Base-by-base conservation (phyloP, 1,140 invertebrate species). In the Lineus longissimus region DNA sequence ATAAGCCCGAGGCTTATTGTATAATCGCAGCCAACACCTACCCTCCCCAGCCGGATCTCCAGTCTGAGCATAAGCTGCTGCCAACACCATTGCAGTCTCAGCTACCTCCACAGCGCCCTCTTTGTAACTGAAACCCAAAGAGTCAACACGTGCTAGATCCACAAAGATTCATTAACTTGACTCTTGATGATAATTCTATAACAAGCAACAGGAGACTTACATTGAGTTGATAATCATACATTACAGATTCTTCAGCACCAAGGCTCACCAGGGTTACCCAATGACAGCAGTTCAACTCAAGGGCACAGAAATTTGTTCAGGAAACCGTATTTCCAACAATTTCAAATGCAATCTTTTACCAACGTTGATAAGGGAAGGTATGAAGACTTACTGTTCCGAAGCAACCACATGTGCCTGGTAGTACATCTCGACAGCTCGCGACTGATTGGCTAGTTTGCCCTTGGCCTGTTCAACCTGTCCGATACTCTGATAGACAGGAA, bases 381-480 rank as follows among this genome's bases (percentile, higher is more conserved):
- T 30, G 11, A 31, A 22, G n/a, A 72, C 78, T 70, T 71, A 80
- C 78, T 74, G 72, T 22, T 72, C 70, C 15, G 68, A 65, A 27
- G 78, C 78, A 23, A 78, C 73, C n/a, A 73, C 73, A 57, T 80
- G 76, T 17, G 77, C 77, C 62, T 78, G 75, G 15, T 77, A 66
- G 59, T 73, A 78, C 43, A 74, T 66, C 13, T 78, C 71, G 47
- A 78, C 78, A 25, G 73, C 72, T 55, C 73, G 73, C 15, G 76
- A 71, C 56, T 77, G 74, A 62, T 80, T 77, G 31, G 75, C 75
- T 70, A 74, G 68, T 40, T 72, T 67, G 11, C 76, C 77, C 68
- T 78, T 79, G 31, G 68, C 72, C 55, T 76, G 74, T 65, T 80
- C 78, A 43, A 79, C 58, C 66, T 69, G 70, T 27, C 77, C 79